A percentile compares a stretch with the other conserved stretches of the same genome.
Conservation (phyloP, 2,113 vertebrate genomes). For the Catharus bicknelli region DNA sequence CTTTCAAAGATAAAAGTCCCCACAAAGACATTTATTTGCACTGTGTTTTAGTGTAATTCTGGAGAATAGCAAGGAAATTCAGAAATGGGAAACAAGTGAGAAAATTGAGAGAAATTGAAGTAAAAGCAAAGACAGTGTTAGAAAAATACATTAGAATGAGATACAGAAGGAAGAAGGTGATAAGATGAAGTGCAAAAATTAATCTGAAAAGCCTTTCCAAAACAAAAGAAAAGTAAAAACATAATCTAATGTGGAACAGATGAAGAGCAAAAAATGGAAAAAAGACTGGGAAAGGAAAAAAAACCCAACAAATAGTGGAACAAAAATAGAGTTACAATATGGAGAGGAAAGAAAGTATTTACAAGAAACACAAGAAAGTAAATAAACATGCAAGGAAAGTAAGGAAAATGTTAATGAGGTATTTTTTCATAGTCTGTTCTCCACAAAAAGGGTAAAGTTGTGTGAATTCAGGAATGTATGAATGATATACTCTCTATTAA, state of each 20-base stretch:
- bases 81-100: background rate
- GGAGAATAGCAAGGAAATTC: background rate
- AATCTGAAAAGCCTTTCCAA: conserved; percentile 24
- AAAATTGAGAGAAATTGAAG: conserved; percentile 13
- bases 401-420: background rate
- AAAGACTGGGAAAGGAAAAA: background rate
- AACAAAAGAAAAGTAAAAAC: background rate
- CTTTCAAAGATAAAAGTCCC: background rate
- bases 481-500: background rate
- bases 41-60: background rate
- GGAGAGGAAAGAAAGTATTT: background rate
- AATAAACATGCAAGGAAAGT: background rate
- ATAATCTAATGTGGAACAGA: background rate
- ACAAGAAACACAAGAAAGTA: background rate
- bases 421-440: background rate
- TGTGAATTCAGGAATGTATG: conserved; percentile 6
- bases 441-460: background rate
- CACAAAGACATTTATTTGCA: conserved; percentile 12
- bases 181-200: conserved; percentile 23
- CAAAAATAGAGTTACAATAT: background rate
- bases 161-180: background rate
- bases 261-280: background rate
- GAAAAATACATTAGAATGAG: background rate
- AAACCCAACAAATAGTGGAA: background rate
- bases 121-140: background rate